Conservation (phyloP, 92 coral and sea anemone species). For the Epizoanthus scotinus region DNA sequence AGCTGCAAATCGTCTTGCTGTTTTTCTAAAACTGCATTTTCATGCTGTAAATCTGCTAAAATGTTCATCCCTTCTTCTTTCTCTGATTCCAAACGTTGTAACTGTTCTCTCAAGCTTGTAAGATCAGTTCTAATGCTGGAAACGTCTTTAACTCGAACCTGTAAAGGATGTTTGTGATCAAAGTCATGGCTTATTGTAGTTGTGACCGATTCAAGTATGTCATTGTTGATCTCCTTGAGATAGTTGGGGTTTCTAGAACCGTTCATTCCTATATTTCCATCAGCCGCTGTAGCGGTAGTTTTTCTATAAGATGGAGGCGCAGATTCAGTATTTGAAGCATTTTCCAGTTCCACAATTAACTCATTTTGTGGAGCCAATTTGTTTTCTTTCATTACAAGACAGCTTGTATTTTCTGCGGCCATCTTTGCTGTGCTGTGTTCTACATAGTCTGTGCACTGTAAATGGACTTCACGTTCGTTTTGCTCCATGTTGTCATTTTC, state of each 20-base stretch:
- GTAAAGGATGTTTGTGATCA: not conserved
- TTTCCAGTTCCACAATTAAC: not conserved
- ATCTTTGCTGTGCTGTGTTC: not conserved
- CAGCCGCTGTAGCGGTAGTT: not conserved
- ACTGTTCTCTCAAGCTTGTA: not conserved
- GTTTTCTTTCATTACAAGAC: not conserved
- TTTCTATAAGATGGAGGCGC: not conserved
- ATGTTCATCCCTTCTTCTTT: slow-evolving; percentile 15
- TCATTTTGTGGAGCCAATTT: not conserved
- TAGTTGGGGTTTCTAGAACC: not conserved
- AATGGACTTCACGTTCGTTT: not conserved
- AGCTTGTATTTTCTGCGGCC: not conserved
- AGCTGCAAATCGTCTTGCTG: slow-evolving; percentile 4
- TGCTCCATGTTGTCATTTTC: not conserved
- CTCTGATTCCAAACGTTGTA: slow-evolving; percentile 30
- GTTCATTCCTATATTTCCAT: not conserved
- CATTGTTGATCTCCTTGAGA: too few relatives aligned
- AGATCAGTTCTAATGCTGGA: not conserved
- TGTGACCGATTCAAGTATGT: too few relatives aligned
- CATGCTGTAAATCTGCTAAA: not conserved
- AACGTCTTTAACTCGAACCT: not conserved
- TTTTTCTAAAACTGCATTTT: slow-evolving; percentile 17
- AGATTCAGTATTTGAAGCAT: not conserved
- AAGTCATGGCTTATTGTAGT: too few relatives aligned
- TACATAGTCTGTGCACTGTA: not conserved